Evolutionary conservation across 2,888 invertebrate genomes (phyloP).

Genomic region (Tetheella fluctuosa): DNA sequence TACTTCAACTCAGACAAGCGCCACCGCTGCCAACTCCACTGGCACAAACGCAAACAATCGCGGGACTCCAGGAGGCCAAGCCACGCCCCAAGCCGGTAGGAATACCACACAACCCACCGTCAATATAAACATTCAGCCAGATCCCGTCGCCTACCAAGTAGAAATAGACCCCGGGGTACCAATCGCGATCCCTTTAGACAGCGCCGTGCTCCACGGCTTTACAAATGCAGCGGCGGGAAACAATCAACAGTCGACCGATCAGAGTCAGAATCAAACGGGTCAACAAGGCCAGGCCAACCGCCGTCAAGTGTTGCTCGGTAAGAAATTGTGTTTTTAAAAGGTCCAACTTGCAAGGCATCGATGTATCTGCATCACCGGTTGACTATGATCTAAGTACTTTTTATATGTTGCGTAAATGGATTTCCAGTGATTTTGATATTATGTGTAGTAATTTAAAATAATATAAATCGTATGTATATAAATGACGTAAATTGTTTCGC

Average conservation of each 20-base stretch:
- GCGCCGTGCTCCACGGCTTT: slow-evolving; percentile 47
- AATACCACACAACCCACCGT: slow-evolving; percentile 49
- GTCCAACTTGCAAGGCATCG: slow-evolving; percentile 13
- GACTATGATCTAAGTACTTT: slow-evolving; percentile 9
- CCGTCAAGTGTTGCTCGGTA: slow-evolving; percentile 56
- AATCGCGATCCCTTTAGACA: slow-evolving; percentile 58
- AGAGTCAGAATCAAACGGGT: slow-evolving; percentile 20
- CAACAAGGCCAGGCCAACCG: slow-evolving; percentile 37
- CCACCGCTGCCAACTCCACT: slow-evolving; percentile 26
- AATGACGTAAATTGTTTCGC: not conserved
- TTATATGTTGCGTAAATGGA: slow-evolving; percentile 16
- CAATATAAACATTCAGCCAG: slow-evolving; percentile 52
- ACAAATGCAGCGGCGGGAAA: slow-evolving; percentile 32
- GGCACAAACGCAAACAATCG: slow-evolving; percentile 11
- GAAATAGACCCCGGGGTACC: slow-evolving; percentile 68
- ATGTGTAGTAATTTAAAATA: not conserved
- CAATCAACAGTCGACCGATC: slow-evolving; percentile 23
- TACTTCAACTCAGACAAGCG: slow-evolving; percentile 13
- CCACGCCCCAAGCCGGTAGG: slow-evolving; percentile 42
- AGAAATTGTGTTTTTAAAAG: slow-evolving; percentile 29
- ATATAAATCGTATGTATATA: too few relatives aligned
- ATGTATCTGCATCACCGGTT: slow-evolving; percentile 17
- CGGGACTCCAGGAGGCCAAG: slow-evolving; percentile 12
- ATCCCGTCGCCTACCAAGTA: slow-evolving; percentile 61
- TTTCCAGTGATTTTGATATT: slow-evolving; percentile 14